Evolutionary conservation across 64 coral and sea anemone genomes (phyloP).

Genomic region (Actinia equina): DNA sequence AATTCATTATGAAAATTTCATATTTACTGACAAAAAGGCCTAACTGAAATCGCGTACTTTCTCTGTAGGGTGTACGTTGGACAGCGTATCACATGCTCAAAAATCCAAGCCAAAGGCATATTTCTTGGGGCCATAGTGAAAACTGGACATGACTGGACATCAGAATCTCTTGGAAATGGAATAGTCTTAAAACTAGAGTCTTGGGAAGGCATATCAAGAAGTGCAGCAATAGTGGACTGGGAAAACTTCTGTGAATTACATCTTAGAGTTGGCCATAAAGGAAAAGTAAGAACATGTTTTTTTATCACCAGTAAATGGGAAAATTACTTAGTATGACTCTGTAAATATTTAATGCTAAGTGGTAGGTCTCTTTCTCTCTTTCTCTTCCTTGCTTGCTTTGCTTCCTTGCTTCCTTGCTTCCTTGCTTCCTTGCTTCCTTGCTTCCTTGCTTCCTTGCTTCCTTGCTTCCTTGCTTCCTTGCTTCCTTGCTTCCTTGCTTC

Average conservation of each 20-base stretch:
- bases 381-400: no score
- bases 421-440: no score
- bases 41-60: not conserved
- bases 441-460: no score
- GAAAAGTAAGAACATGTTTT: not conserved
- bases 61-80: not conserved
- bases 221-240: not conserved
- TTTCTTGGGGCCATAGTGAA: not conserved
- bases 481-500: no score
- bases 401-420: no score
- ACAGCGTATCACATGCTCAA: not conserved
- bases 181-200: not conserved
- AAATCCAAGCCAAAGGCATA: slow-evolving; percentile 6
- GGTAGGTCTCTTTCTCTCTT: no score
- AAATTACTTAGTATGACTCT: no score
- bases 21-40: no score
- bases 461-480: no score
- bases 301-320: no score
- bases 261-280: not conserved
- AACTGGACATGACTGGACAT: not conserved
- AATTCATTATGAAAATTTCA: no score
- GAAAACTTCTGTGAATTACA: not conserved
- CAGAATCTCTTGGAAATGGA: not conserved
- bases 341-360: no score
- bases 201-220: not conserved